Percentiles rank a stretch among this genome's conserved stretches.
Conservation (phyloP, 2,888 invertebrate species). For the Aelia acuminata region DNA sequence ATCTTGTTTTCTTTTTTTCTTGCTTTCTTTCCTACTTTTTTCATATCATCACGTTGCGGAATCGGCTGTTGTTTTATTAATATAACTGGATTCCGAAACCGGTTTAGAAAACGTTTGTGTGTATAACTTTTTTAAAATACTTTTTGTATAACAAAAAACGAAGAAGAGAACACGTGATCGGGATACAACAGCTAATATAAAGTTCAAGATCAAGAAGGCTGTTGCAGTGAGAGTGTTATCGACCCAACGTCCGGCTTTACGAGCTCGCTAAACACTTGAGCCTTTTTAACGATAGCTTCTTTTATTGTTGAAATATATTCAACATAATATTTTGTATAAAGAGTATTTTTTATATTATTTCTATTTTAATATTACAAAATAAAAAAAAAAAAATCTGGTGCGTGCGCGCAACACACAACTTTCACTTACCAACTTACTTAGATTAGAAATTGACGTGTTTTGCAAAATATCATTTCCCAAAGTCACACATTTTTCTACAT, state of each 20-base stretch:
- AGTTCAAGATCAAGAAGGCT: background rate
- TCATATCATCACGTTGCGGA: background rate
- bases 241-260: background rate
- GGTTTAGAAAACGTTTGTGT: background rate
- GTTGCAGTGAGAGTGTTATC: background rate
- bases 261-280: background rate
- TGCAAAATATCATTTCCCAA: no score
- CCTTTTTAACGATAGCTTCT: background rate
- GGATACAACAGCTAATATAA: background rate
- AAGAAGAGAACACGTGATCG: background rate
- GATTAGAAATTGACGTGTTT: no score
- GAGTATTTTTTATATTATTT: no score
- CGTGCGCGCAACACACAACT: no score
- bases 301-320: background rate
- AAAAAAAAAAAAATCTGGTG: no score
- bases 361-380: no score
- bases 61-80: background rate
- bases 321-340: no score
- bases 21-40: background rate
- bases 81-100: background rate
- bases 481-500: no score
- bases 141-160: background rate
- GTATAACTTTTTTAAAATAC: background rate
- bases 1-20: background rate
- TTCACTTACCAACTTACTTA: no score